A percentile compares a stretch with the other conserved stretches of the same genome.
These are phyloP conservation scores for Drosophila fungiperda DNA, from an alignment of 2,888 invertebrate species.

Conservation along the genomic window DNA sequence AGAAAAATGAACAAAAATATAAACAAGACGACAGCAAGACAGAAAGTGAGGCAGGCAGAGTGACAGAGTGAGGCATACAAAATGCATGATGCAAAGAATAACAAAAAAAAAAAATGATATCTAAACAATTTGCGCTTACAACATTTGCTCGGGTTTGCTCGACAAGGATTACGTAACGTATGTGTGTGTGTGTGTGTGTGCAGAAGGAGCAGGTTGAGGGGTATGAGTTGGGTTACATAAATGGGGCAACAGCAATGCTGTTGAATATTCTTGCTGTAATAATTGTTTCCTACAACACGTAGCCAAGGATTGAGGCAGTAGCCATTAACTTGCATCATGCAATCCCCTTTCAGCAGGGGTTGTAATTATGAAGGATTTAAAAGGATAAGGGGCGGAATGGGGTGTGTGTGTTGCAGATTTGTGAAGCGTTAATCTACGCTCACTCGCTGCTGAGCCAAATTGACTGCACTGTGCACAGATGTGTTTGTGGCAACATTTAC, in stretches of 20 bases:
- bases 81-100: slow-evolving; percentile 50
- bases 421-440: slow-evolving; percentile 62
- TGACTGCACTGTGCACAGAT: slow-evolving; percentile 45
- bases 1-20: slow-evolving; percentile 73
- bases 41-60: not conserved
- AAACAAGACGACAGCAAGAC: slow-evolving; percentile 25
- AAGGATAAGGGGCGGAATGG: not conserved
- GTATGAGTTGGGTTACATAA: not conserved
- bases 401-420: not conserved
- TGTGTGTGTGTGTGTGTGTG: slow-evolving; percentile 10
- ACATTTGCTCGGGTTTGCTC: slow-evolving; percentile 46
- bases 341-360: slow-evolving; percentile 19
- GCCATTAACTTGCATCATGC: slow-evolving; percentile 41
- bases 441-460: slow-evolving; percentile 46
- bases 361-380: slow-evolving; percentile 51
- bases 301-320: slow-evolving; percentile 15
- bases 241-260: slow-evolving; percentile 13
- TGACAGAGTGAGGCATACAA: slow-evolving; percentile 43
- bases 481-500: slow-evolving; percentile 7
- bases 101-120: slow-evolving; percentile 42
- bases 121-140: slow-evolving; percentile 71
- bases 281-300: slow-evolving; percentile 67
- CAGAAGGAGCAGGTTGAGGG: not conserved
- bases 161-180: slow-evolving; percentile 62
- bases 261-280: slow-evolving; percentile 44